phyloP scores from a whole-genome alignment of 2,113 vertebrate species.

The Isichthys henryi region DNA sequence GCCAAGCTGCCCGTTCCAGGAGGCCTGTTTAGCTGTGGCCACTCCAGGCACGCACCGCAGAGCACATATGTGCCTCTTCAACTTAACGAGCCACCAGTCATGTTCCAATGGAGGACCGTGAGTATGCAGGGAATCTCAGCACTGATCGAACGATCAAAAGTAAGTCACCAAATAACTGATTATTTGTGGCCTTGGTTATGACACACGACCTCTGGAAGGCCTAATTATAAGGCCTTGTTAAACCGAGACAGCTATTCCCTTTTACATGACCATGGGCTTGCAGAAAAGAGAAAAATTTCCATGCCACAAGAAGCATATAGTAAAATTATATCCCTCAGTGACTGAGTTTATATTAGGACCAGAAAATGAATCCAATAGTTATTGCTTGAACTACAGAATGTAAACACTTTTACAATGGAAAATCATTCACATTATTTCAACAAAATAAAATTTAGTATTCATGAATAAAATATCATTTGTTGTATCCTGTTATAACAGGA shows the following conservation, averaged over 20 bases:
- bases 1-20: background rate
- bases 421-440: background rate
- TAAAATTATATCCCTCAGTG: background rate
- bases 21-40: background rate
- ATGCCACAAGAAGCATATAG: background rate
- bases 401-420: background rate
- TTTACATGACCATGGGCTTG: background rate
- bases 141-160: background rate
- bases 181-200: background rate
- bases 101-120: background rate
- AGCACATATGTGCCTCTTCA: background rate
- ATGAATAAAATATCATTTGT: background rate
- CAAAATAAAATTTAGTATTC: background rate
- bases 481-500: background rate
- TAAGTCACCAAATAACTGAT: background rate
- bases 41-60: background rate
- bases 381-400: background rate
- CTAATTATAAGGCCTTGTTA: background rate
- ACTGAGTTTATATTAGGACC: background rate
- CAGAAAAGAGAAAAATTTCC: background rate
- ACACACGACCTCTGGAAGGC: background rate
- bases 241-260: background rate
- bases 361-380: background rate
- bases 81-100: background rate
- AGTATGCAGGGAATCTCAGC: background rate